phyloP scores from a whole-genome alignment of 2,113 vertebrate genomes.

The Daubentonia madagascariensis region DNA sequence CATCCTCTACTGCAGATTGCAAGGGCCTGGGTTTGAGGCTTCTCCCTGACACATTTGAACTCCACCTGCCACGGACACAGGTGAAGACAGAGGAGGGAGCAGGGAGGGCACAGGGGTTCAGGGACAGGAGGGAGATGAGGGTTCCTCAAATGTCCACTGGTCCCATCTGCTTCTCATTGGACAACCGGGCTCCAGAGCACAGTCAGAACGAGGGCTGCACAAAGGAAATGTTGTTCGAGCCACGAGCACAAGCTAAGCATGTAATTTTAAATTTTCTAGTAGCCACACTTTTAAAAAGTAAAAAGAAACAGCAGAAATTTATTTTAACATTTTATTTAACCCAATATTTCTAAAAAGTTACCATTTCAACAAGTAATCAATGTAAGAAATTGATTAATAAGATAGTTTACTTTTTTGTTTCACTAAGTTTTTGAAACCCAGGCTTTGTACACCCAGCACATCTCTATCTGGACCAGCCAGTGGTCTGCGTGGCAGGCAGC shows the following conservation, averaged over 20 bases:
- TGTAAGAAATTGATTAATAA: not conserved
- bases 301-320: not conserved
- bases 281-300: not conserved
- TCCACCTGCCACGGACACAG: not conserved
- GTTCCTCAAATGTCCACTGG: fast-evolving
- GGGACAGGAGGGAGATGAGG: not conserved
- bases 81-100: not conserved
- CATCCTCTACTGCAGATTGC: not conserved
- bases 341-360: not conserved
- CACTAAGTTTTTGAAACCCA: not conserved
- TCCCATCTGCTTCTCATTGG: not conserved
- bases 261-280: not conserved
- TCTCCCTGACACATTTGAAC: too few relatives aligned
- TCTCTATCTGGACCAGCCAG: not conserved
- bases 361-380: not conserved
- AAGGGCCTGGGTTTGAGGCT: not conserved
- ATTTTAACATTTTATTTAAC: not conserved
- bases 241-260: not conserved
- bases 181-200: too few relatives aligned
- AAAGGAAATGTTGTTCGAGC: not conserved
- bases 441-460: not conserved
- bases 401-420: not conserved
- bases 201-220: not conserved
- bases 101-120: not conserved
- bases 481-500: fast-evolving